Conservation (phyloP, 2,797 vertebrate species). For the Clamator glandarius region DNA sequence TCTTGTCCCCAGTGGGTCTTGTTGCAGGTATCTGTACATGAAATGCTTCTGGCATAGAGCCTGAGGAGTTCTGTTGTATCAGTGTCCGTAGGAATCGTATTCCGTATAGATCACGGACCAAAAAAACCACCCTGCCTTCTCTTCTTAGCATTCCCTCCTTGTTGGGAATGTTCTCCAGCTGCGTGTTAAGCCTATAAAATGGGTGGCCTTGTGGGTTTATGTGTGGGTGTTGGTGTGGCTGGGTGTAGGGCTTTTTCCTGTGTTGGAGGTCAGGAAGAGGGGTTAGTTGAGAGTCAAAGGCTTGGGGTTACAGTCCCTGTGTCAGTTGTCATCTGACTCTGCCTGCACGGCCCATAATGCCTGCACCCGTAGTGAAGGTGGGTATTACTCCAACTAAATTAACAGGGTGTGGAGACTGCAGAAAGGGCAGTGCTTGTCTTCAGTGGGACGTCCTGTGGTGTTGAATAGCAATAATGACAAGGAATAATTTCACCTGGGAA, state of each 20-base stretch:
- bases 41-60: background rate
- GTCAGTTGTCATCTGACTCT: accelerated
- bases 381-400: accelerated
- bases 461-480: background rate
- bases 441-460: background rate
- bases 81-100: background rate
- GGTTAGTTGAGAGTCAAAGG: background rate
- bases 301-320: background rate
- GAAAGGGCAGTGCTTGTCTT: background rate
- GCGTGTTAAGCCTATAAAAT: background rate
- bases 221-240: background rate
- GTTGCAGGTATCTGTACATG: background rate
- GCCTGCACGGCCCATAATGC: background rate
- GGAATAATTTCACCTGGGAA: background rate
- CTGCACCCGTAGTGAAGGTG: background rate
- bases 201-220: background rate
- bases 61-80: background rate
- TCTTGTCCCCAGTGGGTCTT: background rate
- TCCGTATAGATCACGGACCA: background rate
- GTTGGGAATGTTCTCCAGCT: background rate
- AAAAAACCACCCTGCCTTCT: background rate
- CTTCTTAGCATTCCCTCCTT: background rate
- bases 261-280: background rate
- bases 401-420: background rate
- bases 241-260: background rate